Conservation (phyloP, 2,113 vertebrate genomes). For the Gallinago media region DNA sequence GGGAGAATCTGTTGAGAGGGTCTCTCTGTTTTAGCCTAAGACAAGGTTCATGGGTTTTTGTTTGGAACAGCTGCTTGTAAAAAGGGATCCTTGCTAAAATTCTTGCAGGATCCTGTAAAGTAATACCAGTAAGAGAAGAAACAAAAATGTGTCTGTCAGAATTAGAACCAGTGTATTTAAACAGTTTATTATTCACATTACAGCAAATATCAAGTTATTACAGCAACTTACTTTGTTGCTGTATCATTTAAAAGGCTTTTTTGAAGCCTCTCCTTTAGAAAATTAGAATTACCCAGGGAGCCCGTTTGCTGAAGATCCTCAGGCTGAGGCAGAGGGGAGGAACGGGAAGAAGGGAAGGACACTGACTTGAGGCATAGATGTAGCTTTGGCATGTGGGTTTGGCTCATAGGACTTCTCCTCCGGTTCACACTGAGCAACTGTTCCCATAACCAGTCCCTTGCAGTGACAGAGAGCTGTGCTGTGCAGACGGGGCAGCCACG, state of each 20-base stretch:
- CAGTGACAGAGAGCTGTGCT: accelerated
- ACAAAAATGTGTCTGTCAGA: not conserved
- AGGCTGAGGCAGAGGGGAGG: accelerated
- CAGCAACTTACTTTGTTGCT: not conserved
- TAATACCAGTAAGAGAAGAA: not conserved
- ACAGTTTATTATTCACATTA: not conserved
- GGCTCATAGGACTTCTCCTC: not conserved
- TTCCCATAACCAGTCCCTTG: not conserved
- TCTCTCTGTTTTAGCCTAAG: not conserved
- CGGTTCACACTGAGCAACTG: not conserved
- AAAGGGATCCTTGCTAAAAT: not conserved
- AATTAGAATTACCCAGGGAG: not conserved
- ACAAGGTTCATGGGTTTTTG: not conserved
- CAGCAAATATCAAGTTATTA: not conserved
- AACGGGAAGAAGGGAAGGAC: not conserved
- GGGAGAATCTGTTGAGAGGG: not conserved
- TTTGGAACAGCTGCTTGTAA: not conserved
- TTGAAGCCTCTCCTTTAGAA: not conserved
- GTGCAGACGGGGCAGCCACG: accelerated
- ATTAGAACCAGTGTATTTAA: not conserved
- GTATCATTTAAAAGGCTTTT: not conserved
- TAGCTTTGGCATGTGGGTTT: not conserved
- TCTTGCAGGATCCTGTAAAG: not conserved
- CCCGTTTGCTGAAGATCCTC: not conserved
- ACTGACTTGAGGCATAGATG: not conserved